Conservation (phyloP, 2,888 invertebrate genomes). For the Neelides folsomi region DNA sequence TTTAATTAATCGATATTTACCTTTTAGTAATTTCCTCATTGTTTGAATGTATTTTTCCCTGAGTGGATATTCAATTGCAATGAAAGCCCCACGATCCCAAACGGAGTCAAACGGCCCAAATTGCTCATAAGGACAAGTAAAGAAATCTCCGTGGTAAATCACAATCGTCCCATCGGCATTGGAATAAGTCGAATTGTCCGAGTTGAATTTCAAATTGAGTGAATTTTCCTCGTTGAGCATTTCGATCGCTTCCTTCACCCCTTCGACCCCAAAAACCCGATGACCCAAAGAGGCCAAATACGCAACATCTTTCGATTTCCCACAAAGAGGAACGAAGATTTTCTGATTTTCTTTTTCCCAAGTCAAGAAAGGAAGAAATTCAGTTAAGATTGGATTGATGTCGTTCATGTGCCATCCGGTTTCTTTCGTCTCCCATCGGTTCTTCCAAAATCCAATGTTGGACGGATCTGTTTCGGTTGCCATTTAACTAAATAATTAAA, state of each 20-base stretch:
- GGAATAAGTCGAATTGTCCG: slow-evolving; percentile 6
- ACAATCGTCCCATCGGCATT: slow-evolving; percentile 10
- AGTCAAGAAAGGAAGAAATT: slow-evolving; percentile 6
- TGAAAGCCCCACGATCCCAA: slow-evolving; percentile 25
- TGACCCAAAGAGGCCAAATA: slow-evolving; percentile 12
- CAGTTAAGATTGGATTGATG: slow-evolving; percentile 17
- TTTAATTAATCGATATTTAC: no score
- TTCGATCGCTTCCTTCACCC: slow-evolving; percentile 13
- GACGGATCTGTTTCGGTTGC: neutral
- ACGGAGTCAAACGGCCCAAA: slow-evolving; percentile 22
- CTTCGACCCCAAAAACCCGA: slow-evolving; percentile 15
- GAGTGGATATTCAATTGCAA: slow-evolving; percentile 18
- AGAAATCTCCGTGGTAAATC: slow-evolving; percentile 23
- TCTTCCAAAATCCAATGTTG: slow-evolving; percentile 21
- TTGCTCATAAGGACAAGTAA: slow-evolving; percentile 15
- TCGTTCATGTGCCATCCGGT: slow-evolving; percentile 20
- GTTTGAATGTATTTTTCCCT: slow-evolving; percentile 13
- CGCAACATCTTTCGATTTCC: slow-evolving; percentile 18
- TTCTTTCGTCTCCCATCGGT: slow-evolving; percentile 21
- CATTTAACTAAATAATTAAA: no score
- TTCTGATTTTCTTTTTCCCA: slow-evolving; percentile 8
- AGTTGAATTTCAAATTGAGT: slow-evolving; percentile 11
- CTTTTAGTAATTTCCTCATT: slow-evolving; percentile 16
- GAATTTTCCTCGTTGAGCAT: slow-evolving; percentile 12
- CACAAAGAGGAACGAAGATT: slow-evolving; percentile 23